phyloP scores from a whole-genome alignment of 2,113 vertebrate genomes.

The Trinectes maculatus region DNA sequence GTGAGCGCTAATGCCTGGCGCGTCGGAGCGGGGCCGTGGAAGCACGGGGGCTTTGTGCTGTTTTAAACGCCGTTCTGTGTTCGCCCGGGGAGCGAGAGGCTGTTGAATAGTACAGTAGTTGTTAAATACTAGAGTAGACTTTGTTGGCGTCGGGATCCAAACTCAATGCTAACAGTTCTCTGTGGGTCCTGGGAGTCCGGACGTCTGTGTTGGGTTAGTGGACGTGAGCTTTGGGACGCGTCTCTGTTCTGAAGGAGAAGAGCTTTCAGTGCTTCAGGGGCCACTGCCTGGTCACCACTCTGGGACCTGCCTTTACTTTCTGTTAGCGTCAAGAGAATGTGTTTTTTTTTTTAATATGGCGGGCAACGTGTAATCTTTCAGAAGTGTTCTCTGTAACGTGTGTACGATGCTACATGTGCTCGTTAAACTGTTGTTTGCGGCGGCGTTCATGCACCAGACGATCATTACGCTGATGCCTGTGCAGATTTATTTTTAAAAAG shows the following conservation, averaged over 20 bases:
- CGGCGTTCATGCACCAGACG: no score
- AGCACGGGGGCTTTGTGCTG: slow-evolving; percentile 29
- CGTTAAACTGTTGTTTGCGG: no score
- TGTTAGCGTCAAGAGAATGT: slow-evolving; percentile 39
- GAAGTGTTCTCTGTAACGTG: neutral
- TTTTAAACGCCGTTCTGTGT: slow-evolving; percentile 70
- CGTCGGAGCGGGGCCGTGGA: slow-evolving; percentile 39
- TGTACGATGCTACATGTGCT: no score
- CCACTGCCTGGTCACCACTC: slow-evolving; percentile 33
- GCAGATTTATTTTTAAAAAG: no score
- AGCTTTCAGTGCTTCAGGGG: slow-evolving; percentile 56
- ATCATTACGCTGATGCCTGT: no score
- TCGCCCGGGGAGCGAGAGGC: slow-evolving; percentile 56
- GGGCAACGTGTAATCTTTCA: no score
- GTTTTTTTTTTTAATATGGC: no score
- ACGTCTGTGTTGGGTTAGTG: slow-evolving; percentile 35
- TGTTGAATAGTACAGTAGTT: slow-evolving; percentile 73
- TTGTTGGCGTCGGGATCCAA: slow-evolving; percentile 62
- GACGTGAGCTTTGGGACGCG: slow-evolving; percentile 58
- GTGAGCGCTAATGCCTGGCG: slow-evolving; percentile 39
- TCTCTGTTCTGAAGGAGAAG: slow-evolving; percentile 52
- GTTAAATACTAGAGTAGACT: slow-evolving; percentile 67
- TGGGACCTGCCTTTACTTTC: slow-evolving; percentile 58
- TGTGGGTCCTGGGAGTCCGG: slow-evolving; percentile 30
- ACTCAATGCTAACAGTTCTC: slow-evolving; percentile 48